Conservation (phyloP, 1,140 invertebrate genomes). For the Drosophila ananassae region DNA sequence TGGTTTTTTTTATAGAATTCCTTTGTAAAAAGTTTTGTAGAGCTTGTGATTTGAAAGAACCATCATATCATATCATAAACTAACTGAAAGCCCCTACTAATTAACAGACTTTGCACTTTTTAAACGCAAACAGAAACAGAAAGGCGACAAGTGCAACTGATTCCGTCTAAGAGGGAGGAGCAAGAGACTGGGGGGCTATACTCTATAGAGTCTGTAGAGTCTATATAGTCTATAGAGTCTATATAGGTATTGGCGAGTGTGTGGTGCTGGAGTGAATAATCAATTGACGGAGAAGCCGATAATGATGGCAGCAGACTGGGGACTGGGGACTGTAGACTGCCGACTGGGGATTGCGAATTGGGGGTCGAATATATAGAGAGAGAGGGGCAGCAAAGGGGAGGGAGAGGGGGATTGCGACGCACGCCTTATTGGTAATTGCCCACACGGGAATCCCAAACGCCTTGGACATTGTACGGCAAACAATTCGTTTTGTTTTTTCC, state of each 20-base stretch:
- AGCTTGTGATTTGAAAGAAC: neutral
- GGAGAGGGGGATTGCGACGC: conserved; percentile 20
- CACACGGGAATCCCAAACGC: conserved; percentile 75
- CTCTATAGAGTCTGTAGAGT: neutral
- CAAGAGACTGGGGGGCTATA: conserved; percentile 7
- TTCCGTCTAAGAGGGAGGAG: neutral
- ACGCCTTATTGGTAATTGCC: conserved; percentile 69
- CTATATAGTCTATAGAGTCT: neutral
- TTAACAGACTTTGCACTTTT: conserved; percentile 21
- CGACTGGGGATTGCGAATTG: no score
- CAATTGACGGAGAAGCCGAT: conserved; percentile 61
- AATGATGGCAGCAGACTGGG: conserved; percentile 25
- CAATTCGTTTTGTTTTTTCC: conserved; percentile 52
- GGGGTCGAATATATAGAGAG: no score
- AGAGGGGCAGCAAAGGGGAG: neutral
- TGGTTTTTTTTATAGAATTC: no score
- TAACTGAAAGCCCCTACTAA: neutral
- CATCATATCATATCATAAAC: neutral
- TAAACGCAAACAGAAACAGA: conserved; percentile 5
- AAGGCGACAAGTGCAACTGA: conserved; percentile 11
- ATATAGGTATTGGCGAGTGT: conserved; percentile 13
- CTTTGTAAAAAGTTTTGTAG: neutral
- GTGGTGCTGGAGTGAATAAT: conserved; percentile 64
- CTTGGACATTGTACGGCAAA: conserved; percentile 52
- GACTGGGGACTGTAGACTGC: neutral